Evolutionary conservation across 2,797 vertebrate species (phyloP).

Genomic region (Enoplosus armatus): DNA sequence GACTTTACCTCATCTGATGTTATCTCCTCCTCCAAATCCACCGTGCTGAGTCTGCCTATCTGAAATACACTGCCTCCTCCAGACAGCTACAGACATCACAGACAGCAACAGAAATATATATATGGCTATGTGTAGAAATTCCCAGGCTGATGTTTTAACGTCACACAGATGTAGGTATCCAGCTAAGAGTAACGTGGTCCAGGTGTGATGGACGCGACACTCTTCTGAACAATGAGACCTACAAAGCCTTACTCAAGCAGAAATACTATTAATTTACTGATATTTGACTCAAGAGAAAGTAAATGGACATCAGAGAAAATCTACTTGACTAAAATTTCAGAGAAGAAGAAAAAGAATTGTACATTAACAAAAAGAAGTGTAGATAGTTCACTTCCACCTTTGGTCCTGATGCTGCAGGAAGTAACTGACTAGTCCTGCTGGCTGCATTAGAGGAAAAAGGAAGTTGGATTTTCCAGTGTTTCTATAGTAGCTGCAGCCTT

Average conservation of each 20-base stretch:
- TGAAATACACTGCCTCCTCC: conserved; percentile 84
- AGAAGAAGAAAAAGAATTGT: too few species aligned
- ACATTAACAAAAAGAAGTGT: not conserved
- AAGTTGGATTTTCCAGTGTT: conserved; percentile 57
- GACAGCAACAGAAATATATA: conserved; percentile 60
- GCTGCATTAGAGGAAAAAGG: conserved; percentile 23
- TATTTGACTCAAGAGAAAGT: not conserved
- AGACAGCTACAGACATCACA: conserved; percentile 79
- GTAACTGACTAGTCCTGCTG: not conserved
- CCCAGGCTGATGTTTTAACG: conserved; percentile 10
- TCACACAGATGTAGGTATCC: conserved; percentile 13
- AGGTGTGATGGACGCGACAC: not conserved
- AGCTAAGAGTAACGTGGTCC: not conserved
- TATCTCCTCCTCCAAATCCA: conserved; percentile 92
- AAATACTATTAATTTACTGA: not conserved
- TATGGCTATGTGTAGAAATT: conserved; percentile 13
- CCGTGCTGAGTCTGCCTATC: conserved; percentile 92
- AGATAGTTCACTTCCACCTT: conserved; percentile 1
- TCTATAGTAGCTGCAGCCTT: not conserved
- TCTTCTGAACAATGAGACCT: not conserved
- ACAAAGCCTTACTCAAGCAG: rapidly evolving
- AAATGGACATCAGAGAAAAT: not conserved
- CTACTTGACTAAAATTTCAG: too few species aligned
- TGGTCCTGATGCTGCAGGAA: conserved; percentile 2
- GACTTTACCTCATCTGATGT: conserved; percentile 86